Conservation (phyloP, 2,113 vertebrate species). For the Colistium nudipinnis region DNA sequence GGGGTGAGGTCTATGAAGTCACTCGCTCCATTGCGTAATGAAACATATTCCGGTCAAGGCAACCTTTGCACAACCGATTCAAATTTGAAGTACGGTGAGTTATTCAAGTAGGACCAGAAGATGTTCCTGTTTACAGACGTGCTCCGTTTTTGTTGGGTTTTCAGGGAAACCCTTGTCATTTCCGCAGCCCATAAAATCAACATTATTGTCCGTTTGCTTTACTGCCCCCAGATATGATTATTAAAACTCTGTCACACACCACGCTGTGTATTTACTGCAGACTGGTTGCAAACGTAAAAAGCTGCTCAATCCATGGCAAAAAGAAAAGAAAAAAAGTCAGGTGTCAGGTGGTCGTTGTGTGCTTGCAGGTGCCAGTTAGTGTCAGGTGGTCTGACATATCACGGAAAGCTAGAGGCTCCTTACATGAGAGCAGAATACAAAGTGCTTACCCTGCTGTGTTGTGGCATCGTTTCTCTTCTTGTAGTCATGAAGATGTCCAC, state of each 20-base stretch:
- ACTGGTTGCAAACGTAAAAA: conserved; percentile 33
- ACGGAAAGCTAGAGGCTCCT: conserved; percentile 16
- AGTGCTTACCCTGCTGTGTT: conserved; percentile 8
- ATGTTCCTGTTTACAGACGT: neutral
- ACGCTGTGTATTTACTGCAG: conserved; percentile 12
- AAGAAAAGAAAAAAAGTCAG: neutral
- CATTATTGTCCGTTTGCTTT: conserved; percentile 14
- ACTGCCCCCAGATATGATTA: conserved; percentile 19
- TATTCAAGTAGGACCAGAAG: neutral
- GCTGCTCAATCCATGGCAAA: conserved; percentile 28
- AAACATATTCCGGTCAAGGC: conserved; percentile 62
- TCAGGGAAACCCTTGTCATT: conserved; percentile 5
- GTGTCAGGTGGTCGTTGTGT: conserved; percentile 6
- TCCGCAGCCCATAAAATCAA: neutral
- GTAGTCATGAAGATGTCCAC: neutral
- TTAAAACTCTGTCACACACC: conserved; percentile 27
- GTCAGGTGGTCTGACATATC: conserved; percentile 32
- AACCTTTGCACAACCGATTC: conserved; percentile 31
- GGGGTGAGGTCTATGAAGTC: conserved; percentile 61
- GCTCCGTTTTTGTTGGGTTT: neutral
- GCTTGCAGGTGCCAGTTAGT: conserved; percentile 29
- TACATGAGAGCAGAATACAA: conserved; percentile 20
- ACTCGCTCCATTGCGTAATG: conserved; percentile 67
- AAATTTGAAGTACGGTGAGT: conserved; percentile 2
- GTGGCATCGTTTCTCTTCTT: neutral